Conservation (phyloP, 2,113 vertebrate species). For the Bucco capensis region DNA sequence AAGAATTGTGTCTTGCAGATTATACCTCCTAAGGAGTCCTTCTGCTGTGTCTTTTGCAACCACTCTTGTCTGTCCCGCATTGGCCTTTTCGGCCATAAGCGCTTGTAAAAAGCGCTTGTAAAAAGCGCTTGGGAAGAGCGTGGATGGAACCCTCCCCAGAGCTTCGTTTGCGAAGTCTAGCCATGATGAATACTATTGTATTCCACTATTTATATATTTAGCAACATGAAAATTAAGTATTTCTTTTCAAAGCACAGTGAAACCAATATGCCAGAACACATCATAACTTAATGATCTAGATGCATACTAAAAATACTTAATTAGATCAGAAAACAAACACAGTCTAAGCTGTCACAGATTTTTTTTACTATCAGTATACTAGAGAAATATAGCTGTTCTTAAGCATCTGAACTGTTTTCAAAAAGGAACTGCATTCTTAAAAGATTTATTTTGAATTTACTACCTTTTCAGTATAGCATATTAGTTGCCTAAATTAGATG, state of each 20-base stretch:
- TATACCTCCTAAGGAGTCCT: no score
- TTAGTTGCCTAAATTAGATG: neutral
- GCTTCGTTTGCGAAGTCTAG: no score
- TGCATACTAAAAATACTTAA: neutral
- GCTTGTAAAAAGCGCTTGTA: no score
- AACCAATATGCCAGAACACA: neutral
- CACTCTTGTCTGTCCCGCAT: no score
- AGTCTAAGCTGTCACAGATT: neutral
- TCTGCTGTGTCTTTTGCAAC: no score
- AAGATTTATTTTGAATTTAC: neutral
- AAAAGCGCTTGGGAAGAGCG: no score
- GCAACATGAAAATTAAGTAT: neutral
- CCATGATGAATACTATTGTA: no score
- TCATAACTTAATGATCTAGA: neutral
- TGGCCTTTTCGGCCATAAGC: no score
- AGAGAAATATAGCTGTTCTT: neutral
- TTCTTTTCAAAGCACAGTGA: neutral
- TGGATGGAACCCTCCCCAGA: no score
- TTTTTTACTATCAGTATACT: neutral
- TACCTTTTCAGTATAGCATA: neutral
- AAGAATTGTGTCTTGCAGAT: no score
- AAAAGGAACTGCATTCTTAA: neutral
- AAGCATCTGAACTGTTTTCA: neutral
- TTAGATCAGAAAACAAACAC: neutral
- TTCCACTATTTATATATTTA: neutral